Percentiles rank a stretch among this genome's conserved stretches.
Evolutionary conservation across 1,140 invertebrate genomes (phyloP).

Genomic region (Pentalonia nigronervosa): DNA sequence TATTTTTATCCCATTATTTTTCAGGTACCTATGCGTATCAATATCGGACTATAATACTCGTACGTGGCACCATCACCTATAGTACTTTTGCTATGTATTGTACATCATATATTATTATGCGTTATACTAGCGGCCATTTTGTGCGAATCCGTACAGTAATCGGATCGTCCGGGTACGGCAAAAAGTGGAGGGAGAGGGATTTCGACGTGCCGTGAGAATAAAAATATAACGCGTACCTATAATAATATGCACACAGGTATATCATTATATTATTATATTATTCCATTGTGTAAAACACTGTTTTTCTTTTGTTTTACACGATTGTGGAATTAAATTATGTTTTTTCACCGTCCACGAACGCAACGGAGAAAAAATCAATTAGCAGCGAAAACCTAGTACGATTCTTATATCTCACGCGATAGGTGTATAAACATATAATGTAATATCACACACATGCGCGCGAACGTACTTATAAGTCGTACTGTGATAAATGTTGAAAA

Average conservation of each 20-base stretch:
- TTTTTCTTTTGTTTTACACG: slow-evolving; percentile 8
- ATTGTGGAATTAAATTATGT: slow-evolving; percentile 5
- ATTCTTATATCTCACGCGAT: background rate
- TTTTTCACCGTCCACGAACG: background rate
- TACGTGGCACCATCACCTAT: too few species aligned
- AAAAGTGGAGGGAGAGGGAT: background rate
- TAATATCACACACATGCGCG: background rate
- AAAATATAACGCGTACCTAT: background rate
- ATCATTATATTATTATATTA: background rate
- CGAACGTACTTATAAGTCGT: background rate
- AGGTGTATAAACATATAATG: background rate
- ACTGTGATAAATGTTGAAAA: background rate
- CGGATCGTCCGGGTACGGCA: background rate
- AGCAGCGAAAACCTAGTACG: background rate
- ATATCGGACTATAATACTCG: background rate
- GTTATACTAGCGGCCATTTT: background rate
- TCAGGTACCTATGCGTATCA: background rate
- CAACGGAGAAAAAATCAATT: slow-evolving; percentile 1
- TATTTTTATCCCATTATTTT: background rate
- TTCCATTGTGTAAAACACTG: background rate
- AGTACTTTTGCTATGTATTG: background rate
- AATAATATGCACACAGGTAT: background rate
- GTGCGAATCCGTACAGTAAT: background rate
- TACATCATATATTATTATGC: background rate
- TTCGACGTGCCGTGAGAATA: slow-evolving; percentile 3